Evolutionary conservation across 1,140 invertebrate genomes (phyloP).

Genomic region (Rhizoglyphus robini): DNA sequence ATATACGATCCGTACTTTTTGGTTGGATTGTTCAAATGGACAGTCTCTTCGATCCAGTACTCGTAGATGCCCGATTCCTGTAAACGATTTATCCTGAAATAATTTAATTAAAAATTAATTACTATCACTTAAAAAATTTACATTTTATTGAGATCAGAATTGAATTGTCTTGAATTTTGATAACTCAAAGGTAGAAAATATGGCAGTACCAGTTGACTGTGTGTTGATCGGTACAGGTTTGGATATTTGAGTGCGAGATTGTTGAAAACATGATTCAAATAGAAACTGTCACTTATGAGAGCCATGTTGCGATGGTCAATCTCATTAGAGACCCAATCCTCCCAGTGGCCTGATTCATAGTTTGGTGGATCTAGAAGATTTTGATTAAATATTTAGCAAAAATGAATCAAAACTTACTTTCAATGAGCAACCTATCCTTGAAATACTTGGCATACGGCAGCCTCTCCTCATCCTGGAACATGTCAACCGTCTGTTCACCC

Average conservation of each 20-base stretch:
- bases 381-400: background rate
- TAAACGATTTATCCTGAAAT: background rate
- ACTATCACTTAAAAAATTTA: constrained; percentile 1
- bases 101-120: constrained; percentile 5
- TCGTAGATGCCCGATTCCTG: constrained; percentile 10
- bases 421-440: background rate
- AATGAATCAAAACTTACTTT: background rate
- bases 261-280: background rate
- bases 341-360: background rate
- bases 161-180: constrained; percentile 1
- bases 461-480: background rate
- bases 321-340: background rate
- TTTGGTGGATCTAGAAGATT: constrained; percentile 1
- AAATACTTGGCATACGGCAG: background rate
- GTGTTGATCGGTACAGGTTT: background rate
- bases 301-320: background rate
- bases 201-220: background rate
- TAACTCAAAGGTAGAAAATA: constrained; percentile 7
- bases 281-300: background rate
- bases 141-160: background rate
- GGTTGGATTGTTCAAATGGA: background rate
- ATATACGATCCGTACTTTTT: background rate
- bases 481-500: background rate
- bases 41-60: background rate
- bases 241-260: background rate